These are phyloP conservation scores for Lycocerus yunnanus DNA, from an alignment of 2,888 invertebrate genomes.

Conservation along the genomic window DNA sequence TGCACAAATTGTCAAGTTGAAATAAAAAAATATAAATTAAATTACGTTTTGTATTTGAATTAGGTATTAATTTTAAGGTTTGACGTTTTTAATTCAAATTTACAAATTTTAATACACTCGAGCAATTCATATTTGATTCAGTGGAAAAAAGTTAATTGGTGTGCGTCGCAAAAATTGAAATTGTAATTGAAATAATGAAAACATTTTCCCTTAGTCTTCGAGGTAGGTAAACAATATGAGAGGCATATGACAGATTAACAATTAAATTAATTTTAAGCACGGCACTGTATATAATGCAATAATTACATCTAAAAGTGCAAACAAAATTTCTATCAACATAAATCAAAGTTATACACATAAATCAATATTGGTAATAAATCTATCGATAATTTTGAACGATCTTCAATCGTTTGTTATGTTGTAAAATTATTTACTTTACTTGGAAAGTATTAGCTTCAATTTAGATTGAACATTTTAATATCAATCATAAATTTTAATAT, in stretches of 20 bases:
- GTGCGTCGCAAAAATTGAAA: conserved; percentile 10
- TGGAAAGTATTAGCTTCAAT: neutral
- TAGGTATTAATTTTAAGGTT: conserved; percentile 1
- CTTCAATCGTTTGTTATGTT: neutral
- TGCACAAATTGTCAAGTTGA: neutral
- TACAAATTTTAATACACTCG: conserved; percentile 5
- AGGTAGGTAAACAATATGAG: conserved; percentile 14
- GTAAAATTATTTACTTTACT: neutral
- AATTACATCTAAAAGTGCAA: conserved; percentile 19
- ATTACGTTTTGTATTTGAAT: neutral
- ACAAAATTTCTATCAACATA: conserved; percentile 19
- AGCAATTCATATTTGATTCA: conserved; percentile 3
- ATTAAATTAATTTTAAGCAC: conserved; percentile 19
- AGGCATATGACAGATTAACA: conserved; percentile 14
- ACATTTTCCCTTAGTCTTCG: conserved; percentile 12
- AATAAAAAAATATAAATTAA: neutral
- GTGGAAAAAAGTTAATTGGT: conserved; percentile 6
- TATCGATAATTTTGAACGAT: neutral
- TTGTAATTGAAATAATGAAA: conserved; percentile 19
- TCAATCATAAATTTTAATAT: neutral
- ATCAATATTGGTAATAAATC: conserved; percentile 10
- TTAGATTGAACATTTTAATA: neutral
- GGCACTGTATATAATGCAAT: conserved; percentile 18
- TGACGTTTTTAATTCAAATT: neutral
- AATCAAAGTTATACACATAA: conserved; percentile 15